Base-by-base conservation (phyloP, 2,888 invertebrate species). In the Malacosoma neustria region DNA sequence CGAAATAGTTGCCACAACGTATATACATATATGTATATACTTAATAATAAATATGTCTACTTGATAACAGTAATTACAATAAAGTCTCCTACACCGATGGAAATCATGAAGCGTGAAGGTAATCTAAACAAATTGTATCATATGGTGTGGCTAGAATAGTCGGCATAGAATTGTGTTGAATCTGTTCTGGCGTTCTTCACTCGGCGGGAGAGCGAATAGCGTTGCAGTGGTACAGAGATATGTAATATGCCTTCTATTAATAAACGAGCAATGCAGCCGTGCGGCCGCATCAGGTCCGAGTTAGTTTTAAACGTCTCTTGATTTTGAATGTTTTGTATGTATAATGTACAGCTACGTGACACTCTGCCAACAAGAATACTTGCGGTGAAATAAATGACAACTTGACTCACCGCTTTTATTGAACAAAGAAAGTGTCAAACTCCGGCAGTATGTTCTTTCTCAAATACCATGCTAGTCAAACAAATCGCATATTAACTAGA, bases 191-290 rank as follows among this genome's bases (percentile, higher is more conserved):
- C 63, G 58, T 64, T 60, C 60, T 62, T 72, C 74, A 69, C 72
- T 72, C 69, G 55, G 71, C 64, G 77, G 82, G 84, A 81, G 82
- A 81, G 77, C 71, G 62, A 56, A 58, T 52, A 54, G 56, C 64
- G 54, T 46, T 69, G 64, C 66, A 61, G 54, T 58, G 68, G 69
- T 67, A 67, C 71, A 69, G 70, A 80, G 76, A 81, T 74, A 75
- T 70, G 74, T 69, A 76, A 81, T 74, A 75, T 70, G 74, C 69
- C 68, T 62, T 72, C 80, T 84, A 84, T 84, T 81, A 79, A 77
- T 84, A 84, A 64, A 68, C 52, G 67, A 57, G 57, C 63, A 69
- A 66, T 75, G 72, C 72, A 72, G 64, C 69, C 67, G 61, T 49
- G 62, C 67, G 65, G 59, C 59, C 66, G 69, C 72, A 67, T 64